A percentile compares a stretch with the other conserved stretches of the same genome.
Evolutionary conservation across 2,888 invertebrate genomes (phyloP).

Genomic region (Callyntrura guangdongensis): DNA sequence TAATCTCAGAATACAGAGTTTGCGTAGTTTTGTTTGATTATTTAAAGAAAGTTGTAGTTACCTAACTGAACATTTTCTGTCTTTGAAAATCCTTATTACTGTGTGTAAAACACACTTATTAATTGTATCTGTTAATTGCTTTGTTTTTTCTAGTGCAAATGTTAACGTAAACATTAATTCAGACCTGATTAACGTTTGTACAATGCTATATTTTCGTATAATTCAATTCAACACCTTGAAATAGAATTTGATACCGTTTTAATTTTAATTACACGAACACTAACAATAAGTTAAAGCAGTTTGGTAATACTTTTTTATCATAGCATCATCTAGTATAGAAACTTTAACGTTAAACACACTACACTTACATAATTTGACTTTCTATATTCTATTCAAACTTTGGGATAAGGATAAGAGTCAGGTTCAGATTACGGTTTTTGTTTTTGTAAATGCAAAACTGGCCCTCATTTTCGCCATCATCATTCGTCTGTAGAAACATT

Average conservation of each 20-base stretch:
- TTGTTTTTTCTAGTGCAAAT: too few relatives aligned
- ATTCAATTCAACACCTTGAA: background rate
- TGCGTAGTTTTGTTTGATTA: slow-evolving; percentile 55
- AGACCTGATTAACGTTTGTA: background rate
- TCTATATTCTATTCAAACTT: background rate
- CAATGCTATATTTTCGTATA: background rate
- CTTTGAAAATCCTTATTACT: background rate
- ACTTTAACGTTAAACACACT: background rate
- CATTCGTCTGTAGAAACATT: background rate
- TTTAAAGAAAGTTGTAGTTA: slow-evolving; percentile 14
- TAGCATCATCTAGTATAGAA: too few relatives aligned
- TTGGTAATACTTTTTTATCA: slow-evolving; percentile 33
- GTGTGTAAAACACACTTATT: background rate
- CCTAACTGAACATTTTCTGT: background rate
- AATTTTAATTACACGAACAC: background rate
- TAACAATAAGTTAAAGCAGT: slow-evolving; percentile 25
- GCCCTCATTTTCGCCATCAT: background rate
- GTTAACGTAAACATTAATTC: background rate
- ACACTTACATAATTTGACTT: background rate
- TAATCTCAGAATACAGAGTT: slow-evolving; percentile 41
- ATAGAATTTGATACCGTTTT: background rate
- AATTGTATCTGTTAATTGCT: background rate
- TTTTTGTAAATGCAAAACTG: slow-evolving; percentile 26
- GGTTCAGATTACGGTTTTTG: background rate
- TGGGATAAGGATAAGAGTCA: background rate